Evolutionary conservation across 2,888 invertebrate species (phyloP).

Genomic region (Cistogaster globosa): DNA sequence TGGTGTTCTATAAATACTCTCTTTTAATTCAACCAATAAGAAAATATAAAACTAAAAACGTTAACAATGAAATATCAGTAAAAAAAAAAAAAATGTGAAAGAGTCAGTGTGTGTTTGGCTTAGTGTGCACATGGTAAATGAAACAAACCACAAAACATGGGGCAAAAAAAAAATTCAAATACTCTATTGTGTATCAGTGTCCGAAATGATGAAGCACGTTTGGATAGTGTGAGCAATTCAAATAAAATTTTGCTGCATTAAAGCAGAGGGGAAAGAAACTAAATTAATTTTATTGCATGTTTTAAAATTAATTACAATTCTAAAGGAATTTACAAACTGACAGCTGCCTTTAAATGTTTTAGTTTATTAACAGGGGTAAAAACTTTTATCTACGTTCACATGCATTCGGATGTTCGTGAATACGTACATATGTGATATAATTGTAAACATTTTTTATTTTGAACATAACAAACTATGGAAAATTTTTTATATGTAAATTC

Average conservation of each 20-base stretch:
- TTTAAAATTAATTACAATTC: slow-evolving; percentile 62
- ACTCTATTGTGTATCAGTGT: slow-evolving; percentile 6
- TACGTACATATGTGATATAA: not conserved
- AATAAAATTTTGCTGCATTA: not conserved
- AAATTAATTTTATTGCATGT: slow-evolving; percentile 56
- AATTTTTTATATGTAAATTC: slow-evolving; percentile 33
- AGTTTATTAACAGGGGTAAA: not conserved
- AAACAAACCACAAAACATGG: slow-evolving; percentile 10
- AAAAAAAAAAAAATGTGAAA: slow-evolving; percentile 5
- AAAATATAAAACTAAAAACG: slow-evolving; percentile 2
- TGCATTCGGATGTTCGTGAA: not conserved
- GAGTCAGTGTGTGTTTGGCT: not conserved
- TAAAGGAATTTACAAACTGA: slow-evolving; percentile 57
- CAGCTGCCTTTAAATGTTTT: slow-evolving; percentile 3
- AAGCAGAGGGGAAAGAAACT: not conserved
- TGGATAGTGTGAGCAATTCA: not conserved
- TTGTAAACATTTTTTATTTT: not conserved
- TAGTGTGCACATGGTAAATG: slow-evolving; percentile 42
- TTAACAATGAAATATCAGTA: slow-evolving; percentile 33
- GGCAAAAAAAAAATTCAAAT: not conserved
- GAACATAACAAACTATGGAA: not conserved
- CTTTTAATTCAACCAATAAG: not conserved
- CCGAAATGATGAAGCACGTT: slow-evolving; percentile 24
- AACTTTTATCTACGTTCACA: not conserved
- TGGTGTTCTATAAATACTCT: slow-evolving; percentile 39